phyloP scores from a whole-genome alignment of 2,888 invertebrate species.

The Elysia crispata region DNA sequence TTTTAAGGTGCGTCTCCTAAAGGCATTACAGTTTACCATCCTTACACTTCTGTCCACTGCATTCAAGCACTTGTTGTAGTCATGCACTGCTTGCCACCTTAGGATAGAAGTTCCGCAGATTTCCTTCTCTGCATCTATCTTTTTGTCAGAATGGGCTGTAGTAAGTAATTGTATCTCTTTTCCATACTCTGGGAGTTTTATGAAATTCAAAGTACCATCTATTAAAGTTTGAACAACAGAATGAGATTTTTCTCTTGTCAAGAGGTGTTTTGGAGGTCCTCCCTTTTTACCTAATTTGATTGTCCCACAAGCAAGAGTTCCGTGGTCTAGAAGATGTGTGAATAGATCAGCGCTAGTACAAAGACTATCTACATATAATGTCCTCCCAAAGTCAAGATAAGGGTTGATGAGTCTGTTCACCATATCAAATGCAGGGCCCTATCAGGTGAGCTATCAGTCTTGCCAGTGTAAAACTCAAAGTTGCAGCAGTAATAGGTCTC shows the following conservation, averaged over 20 bases:
- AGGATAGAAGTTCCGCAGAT: background rate
- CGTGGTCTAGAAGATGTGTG: background rate
- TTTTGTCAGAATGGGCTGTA: constrained; percentile 10
- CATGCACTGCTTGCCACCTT: background rate
- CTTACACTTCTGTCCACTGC: constrained; percentile 36
- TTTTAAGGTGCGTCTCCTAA: constrained; percentile 41
- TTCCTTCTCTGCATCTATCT: constrained; percentile 5
- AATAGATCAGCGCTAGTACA: constrained; percentile 11
- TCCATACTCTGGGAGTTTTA: background rate
- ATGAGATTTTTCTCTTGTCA: background rate
- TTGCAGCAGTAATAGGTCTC: constrained; percentile 17
- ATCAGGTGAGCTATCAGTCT: background rate
- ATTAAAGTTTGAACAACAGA: no score
- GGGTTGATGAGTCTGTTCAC: background rate
- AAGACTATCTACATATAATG: constrained; percentile 1
- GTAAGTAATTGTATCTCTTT: constrained; percentile 19
- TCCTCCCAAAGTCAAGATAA: constrained; percentile 1
- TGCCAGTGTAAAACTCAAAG: constrained; percentile 18
- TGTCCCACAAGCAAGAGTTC: constrained; percentile 3
- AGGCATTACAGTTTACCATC: constrained; percentile 27
- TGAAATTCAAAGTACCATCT: background rate
- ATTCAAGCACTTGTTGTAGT: constrained; percentile 37
- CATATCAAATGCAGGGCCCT: background rate
- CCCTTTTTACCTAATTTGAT: background rate
- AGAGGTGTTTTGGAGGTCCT: background rate